Percentiles rank a stretch among this genome's conserved stretches.
Evolutionary conservation across 1,140 invertebrate species (phyloP).

Genomic region (Diprion similis): DNA sequence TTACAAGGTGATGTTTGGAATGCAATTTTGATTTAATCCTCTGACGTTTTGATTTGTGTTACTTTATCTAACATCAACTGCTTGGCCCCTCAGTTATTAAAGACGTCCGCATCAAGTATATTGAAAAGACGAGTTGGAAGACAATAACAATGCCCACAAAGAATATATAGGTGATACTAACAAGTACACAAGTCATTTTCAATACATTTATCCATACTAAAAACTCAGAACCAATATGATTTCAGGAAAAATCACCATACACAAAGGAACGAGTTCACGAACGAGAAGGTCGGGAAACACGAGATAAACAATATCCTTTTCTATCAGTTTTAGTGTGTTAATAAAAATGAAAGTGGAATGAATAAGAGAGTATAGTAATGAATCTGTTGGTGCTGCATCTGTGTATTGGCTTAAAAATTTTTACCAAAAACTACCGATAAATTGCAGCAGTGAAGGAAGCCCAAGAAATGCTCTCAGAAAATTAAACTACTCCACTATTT

Average conservation of each 20-base stretch:
- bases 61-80: constrained; percentile 34
- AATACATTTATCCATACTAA: constrained; percentile 21
- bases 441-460: too few species aligned
- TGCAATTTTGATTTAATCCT: background rate
- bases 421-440: too few species aligned
- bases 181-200: constrained; percentile 22
- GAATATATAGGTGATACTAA: constrained; percentile 43
- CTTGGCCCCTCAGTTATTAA: constrained; percentile 46
- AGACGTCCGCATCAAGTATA: constrained; percentile 46
- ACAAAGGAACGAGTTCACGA: constrained; percentile 68
- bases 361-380: too few species aligned
- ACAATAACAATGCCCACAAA: constrained; percentile 45
- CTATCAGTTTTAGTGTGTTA: constrained; percentile 25
- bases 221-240: constrained; percentile 42
- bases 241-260: constrained; percentile 77
- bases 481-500: background rate
- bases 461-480: too few species aligned
- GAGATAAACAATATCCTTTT: constrained; percentile 87
- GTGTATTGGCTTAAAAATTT: too few species aligned
- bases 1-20: too few species aligned
- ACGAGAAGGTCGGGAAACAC: constrained; percentile 70
- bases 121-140: constrained; percentile 53
- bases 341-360: background rate
- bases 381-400: constrained; percentile 1
- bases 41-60: background rate